Evolutionary conservation across 1,140 invertebrate species (phyloP), one percentile per base, ranked within the genome.

Genomic region (Drosophila tropicalis): DNA sequence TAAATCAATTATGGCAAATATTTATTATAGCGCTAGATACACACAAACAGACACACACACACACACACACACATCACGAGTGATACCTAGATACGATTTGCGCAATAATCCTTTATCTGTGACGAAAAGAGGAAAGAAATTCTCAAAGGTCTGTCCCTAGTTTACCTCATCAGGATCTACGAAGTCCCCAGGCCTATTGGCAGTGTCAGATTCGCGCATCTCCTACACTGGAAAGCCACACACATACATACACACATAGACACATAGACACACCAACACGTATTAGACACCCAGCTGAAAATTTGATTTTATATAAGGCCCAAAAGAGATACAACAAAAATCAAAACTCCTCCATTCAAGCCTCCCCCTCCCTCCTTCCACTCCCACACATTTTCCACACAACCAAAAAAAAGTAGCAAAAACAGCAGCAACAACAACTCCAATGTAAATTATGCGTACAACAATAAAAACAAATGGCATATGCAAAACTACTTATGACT

Each of bases 381-480:
- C 17, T 22, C 7, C 9, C 17, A 10, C 1, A 12, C 9, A 29
- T 29, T 29, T 29, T 5, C 29, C 29, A 29, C 29, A 5, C 44
- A 13, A 34, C 13, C 54, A 66, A 7, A 12, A 47, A 61, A 62
- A 65, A 19, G 61, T 22, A 51, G 36, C 29, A 54, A 36, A 29
- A 39, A 40, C 51, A 44, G 55, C 41, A 60, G 55, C 41, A 60
- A 65, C 71, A 76, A 81, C 72, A 51, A 51, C 17, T 51, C 75
- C 82, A 82, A 86, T 85, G 82, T 85, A 86, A 86, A 85, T 79
- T 81, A 86, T 78, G 82, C 82, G 81, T 73, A 82, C 62, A 76
- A 87, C 79, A 86, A 86, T 79, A 86, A 84, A 29, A 72, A 60
- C 58, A 60, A 63, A 55, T 9, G 79, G 75, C 67, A 81, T 81